Percentiles rank a stretch among this genome's conserved stretches.
These are phyloP conservation scores for Serripes groenlandicus DNA, from an alignment of 2,888 invertebrate species.

Conservation along the genomic window DNA sequence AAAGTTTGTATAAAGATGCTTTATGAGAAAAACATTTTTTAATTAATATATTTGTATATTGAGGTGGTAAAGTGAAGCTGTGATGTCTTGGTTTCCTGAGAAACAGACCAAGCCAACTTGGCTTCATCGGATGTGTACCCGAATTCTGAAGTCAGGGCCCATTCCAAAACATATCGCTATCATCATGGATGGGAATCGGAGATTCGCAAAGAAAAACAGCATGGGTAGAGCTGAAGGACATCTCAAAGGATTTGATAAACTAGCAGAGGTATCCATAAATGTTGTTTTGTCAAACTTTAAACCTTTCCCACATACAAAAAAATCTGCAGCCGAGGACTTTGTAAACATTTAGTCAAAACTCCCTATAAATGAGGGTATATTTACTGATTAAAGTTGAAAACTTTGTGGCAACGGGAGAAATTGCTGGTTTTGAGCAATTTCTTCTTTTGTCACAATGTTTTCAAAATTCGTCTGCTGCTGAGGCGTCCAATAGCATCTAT, in stretches of 20 bases:
- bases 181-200: conserved; percentile 99
- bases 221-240: conserved; percentile 94
- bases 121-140: conserved; percentile 92
- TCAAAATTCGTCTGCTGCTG: too few relatives aligned
- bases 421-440: background rate
- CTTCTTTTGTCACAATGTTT: background rate
- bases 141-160: conserved; percentile 92
- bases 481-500: too few relatives aligned
- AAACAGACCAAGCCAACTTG: conserved; percentile 87
- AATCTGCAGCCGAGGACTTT: too few relatives aligned
- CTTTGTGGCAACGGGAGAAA: too few relatives aligned
- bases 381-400: too few relatives aligned
- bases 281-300: background rate
- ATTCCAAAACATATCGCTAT: conserved; percentile 97
- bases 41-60: too few relatives aligned
- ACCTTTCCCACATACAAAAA: background rate
- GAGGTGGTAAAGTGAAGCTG: too few relatives aligned
- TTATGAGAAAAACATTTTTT: too few relatives aligned
- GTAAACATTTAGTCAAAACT: too few relatives aligned
- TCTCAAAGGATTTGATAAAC: conserved; percentile 87
- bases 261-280: conserved; percentile 85
- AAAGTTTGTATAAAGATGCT: too few relatives aligned
- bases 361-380: too few relatives aligned
- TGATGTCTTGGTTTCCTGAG: conserved; percentile 91
- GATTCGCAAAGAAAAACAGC: conserved; percentile 94